Base-by-base conservation (phyloP, 2,888 invertebrate species). In the Ethmia dodecea region DNA sequence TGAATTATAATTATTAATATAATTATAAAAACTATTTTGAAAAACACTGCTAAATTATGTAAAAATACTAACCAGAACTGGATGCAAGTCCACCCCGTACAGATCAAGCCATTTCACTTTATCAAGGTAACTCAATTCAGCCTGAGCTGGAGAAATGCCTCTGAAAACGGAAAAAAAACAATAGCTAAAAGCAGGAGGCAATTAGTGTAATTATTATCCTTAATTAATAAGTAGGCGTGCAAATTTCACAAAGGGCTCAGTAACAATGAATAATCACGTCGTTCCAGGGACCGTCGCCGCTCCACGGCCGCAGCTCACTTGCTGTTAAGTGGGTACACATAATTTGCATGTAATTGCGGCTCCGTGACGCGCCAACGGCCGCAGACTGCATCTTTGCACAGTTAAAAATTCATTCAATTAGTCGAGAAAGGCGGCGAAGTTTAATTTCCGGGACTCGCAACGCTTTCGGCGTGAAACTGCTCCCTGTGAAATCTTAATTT, bases 71-170 rank as follows among this genome's bases (percentile, higher is more conserved):
- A 97, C 97, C 91, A 97, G 83, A 42, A 98, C 98, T 33, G 97
- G 97, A 87, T 98, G 98, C 55, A 98, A 89, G 87, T 98, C 98
- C 31, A 98, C 97, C 32, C 98, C 98, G 70, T 98, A 98, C 95
- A 98, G 96, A 76, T 98, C 98, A 62, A 98, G 89, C 98, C 98
- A 98, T 89, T 98, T 98, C 56, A 97, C 96, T 89, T 97, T 96
- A 81, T 98, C 97, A 76, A 98, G 89, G 86, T 95, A 98, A 87
- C 94, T 95, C 60, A 97, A 88, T 86, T 98, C 98, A 20, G 97
- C 97, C 53, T 94, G 92, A 35, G 97, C 93, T 40, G 98, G 97
- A 54, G 95, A 91, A 75, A 94, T 93, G 46, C 96, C 96, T 49
- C 94, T 95, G 88, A 44, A 73, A 70, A 55, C 60, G 55, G 20